These are phyloP conservation scores for Meleagris gallopavo DNA, from an alignment of 2,113 vertebrate genomes.

Conservation along the genomic window DNA sequence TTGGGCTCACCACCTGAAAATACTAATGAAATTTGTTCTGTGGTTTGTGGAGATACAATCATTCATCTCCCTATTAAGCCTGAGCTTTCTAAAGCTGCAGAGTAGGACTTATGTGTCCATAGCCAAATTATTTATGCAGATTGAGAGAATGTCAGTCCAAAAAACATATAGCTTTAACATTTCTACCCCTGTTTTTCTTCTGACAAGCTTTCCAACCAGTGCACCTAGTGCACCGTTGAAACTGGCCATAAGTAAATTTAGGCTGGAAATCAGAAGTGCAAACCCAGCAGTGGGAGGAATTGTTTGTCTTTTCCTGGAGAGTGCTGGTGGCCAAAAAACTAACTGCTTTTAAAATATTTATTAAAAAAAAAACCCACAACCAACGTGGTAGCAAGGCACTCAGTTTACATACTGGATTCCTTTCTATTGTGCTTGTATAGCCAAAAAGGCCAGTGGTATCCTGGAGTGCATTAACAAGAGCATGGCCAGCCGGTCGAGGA, in stretches of 20 bases:
- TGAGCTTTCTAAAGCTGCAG: not conserved
- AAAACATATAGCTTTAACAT: conserved; percentile 18
- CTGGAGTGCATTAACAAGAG: too few species aligned
- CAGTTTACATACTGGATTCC: not conserved
- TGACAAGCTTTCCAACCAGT: conserved; percentile 19
- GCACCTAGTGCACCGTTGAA: conserved; percentile 9
- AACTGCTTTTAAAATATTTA: not conserved
- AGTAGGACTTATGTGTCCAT: not conserved
- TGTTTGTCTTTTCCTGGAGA: not conserved
- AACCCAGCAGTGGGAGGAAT: not conserved
- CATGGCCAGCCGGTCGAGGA: too few species aligned
- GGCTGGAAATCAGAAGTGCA: conserved; percentile 4
- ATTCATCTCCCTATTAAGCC: not conserved
- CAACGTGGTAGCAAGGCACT: not conserved
- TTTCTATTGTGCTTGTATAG: not conserved
- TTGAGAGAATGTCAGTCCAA: conserved; percentile 11
- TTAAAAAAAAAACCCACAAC: not conserved
- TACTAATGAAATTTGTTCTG: not conserved
- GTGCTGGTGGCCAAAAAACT: not conserved
- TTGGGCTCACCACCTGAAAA: conserved; percentile 23
- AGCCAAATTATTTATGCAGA: conserved; percentile 59
- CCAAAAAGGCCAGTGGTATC: too few species aligned
- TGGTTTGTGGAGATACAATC: not conserved
- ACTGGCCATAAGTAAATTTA: not conserved
- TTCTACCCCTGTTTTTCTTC: not conserved